These are phyloP conservation scores for Malthinus flaveolus DNA, from an alignment of 2,888 invertebrate species.

Conservation along the genomic window DNA sequence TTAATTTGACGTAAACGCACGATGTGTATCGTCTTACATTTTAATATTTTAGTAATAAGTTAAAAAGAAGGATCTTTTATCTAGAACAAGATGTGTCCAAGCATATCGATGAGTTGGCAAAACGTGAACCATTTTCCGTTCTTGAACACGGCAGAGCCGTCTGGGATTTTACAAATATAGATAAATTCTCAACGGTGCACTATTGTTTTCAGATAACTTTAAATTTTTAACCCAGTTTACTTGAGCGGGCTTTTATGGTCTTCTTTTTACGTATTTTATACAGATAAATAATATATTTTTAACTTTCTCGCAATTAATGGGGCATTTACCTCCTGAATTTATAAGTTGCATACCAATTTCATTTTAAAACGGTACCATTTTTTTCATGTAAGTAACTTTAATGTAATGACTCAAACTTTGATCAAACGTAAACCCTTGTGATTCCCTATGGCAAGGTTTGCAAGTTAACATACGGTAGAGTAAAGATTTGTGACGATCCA, in stretches of 20 bases:
- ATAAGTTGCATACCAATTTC: too few species aligned
- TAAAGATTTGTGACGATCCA: too few species aligned
- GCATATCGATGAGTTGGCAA: constrained; percentile 21
- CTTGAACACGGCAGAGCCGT: constrained; percentile 4
- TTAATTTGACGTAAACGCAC: background rate
- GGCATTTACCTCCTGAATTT: too few species aligned
- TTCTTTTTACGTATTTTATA: too few species aligned
- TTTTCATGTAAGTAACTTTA: too few species aligned
- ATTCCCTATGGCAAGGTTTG: too few species aligned
- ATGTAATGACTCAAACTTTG: too few species aligned
- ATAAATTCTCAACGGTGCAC: constrained; percentile 21
- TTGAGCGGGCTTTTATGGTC: background rate
- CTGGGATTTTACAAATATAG: constrained; percentile 13
- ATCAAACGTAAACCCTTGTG: too few species aligned
- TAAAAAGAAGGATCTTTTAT: constrained; percentile 5
- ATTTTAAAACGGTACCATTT: too few species aligned
- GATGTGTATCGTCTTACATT: background rate
- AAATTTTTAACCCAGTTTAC: constrained; percentile 14
- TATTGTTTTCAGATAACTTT: constrained; percentile 19
- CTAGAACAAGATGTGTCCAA: constrained; percentile 8
- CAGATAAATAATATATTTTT: too few species aligned
- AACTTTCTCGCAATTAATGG: too few species aligned
- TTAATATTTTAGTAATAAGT: background rate
- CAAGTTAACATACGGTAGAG: too few species aligned
- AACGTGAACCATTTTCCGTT: constrained; percentile 13